These are phyloP conservation scores for Chrosomus eos DNA, from an alignment of 2,797 vertebrate species.

Conservation along the genomic window DNA sequence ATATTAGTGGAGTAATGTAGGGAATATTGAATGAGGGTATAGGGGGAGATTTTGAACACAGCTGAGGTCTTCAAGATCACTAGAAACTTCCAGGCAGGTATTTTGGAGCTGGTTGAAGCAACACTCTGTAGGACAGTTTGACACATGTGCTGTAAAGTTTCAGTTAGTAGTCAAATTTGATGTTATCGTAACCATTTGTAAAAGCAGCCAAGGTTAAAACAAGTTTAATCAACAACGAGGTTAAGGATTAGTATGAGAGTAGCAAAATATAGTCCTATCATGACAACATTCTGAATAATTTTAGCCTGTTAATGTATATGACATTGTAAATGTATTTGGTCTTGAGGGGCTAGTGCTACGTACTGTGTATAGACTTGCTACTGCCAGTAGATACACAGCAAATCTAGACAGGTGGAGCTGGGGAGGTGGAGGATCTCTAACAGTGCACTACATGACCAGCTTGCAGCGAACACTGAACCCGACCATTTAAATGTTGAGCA, in stretches of 20 bases:
- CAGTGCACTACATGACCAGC: background rate
- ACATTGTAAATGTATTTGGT: background rate
- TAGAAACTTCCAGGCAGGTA: background rate
- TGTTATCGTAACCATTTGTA: background rate
- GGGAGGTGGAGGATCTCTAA: background rate
- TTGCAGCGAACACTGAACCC: background rate
- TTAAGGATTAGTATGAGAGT: background rate
- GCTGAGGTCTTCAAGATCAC: background rate
- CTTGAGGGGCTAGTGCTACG: background rate
- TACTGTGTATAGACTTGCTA: background rate
- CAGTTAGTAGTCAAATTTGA: background rate
- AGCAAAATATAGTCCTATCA: background rate
- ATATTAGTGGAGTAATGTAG: background rate
- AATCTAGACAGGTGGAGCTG: conserved; percentile 1
- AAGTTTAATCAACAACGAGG: no score
- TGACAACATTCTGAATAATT: background rate
- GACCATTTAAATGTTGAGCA: background rate
- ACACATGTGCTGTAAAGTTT: background rate
- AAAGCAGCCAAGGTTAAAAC: background rate
- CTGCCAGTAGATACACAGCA: background rate
- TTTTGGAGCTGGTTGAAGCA: background rate
- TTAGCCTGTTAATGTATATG: background rate
- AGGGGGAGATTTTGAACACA: background rate
- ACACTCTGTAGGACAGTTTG: background rate
- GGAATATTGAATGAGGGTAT: no score